Percentiles rank a stretch among this genome's conserved stretches.
phyloP scores from a whole-genome alignment of 2,888 invertebrate species.

The Habrosyne pyritoides region DNA sequence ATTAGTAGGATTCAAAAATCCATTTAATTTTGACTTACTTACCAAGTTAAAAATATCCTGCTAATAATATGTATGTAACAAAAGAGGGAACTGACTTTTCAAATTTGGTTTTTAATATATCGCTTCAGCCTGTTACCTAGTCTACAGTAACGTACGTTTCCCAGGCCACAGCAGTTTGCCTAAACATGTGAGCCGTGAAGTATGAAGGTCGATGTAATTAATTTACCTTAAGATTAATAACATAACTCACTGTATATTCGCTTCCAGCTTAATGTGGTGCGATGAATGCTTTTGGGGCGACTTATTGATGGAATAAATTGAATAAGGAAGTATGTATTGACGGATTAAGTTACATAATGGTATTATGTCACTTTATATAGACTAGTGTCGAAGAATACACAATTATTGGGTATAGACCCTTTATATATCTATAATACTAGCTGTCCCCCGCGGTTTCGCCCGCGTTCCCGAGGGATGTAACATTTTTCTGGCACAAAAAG shows the following conservation, averaged over 20 bases:
- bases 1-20: no score
- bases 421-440: no score
- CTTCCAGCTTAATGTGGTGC: slow-evolving; percentile 32
- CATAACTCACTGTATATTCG: slow-evolving; percentile 47
- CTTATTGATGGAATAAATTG: slow-evolving; percentile 19
- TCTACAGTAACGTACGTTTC: slow-evolving; percentile 36
- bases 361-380: no score
- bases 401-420: no score
- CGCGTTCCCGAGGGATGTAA: no score
- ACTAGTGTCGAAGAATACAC: no score
- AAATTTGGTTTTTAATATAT: slow-evolving; percentile 4
- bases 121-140: slow-evolving; percentile 33
- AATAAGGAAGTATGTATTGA: background rate
- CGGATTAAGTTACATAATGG: background rate
- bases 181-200: slow-evolving; percentile 65
- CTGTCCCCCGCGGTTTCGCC: no score
- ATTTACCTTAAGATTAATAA: slow-evolving; percentile 69
- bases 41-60: no score
- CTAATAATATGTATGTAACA: no score
- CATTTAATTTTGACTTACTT: no score
- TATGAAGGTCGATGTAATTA: slow-evolving; percentile 73
- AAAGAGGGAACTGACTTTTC: background rate
- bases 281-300: slow-evolving; percentile 41
- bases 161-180: slow-evolving; percentile 56
- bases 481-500: no score